These are phyloP conservation scores for Alosa sapidissima DNA, from an alignment of 2,797 vertebrate species.

Conservation along the genomic window DNA sequence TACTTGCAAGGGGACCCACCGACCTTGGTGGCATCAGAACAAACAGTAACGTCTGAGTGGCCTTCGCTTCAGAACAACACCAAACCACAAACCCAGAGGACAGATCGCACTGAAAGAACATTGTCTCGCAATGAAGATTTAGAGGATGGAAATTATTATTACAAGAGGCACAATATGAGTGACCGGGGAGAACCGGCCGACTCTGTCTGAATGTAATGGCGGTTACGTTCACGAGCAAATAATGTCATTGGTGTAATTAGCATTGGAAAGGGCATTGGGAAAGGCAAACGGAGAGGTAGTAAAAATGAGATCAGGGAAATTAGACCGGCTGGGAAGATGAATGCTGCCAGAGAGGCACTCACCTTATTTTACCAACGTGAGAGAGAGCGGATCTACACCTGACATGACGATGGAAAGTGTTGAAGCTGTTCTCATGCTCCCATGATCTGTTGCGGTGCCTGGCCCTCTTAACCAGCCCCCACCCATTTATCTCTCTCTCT, in stretches of 20 bases:
- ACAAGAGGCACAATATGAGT: background rate
- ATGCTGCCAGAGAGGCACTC: background rate
- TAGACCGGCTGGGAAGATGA: background rate
- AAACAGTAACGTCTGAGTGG: background rate
- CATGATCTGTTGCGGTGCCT: background rate
- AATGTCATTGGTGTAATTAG: background rate
- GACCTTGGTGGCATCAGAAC: background rate
- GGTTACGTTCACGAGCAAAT: background rate
- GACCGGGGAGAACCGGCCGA: background rate
- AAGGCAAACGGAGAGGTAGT: background rate
- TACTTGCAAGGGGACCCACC: background rate
- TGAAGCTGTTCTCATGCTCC: background rate
- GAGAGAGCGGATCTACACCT: background rate
- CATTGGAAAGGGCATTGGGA: background rate
- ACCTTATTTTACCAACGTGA: background rate
- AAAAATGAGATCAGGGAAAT: slow-evolving; percentile 9
- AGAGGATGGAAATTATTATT: background rate
- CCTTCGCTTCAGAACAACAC: background rate
- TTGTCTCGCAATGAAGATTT: background rate
- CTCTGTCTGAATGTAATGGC: slow-evolving; percentile 4
- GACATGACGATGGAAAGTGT: background rate
- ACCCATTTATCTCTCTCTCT: background rate
- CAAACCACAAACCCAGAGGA: background rate
- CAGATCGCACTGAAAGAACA: background rate
- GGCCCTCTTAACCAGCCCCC: background rate